phyloP scores from a whole-genome alignment of 2,888 invertebrate species.

The Merodon equestris region DNA sequence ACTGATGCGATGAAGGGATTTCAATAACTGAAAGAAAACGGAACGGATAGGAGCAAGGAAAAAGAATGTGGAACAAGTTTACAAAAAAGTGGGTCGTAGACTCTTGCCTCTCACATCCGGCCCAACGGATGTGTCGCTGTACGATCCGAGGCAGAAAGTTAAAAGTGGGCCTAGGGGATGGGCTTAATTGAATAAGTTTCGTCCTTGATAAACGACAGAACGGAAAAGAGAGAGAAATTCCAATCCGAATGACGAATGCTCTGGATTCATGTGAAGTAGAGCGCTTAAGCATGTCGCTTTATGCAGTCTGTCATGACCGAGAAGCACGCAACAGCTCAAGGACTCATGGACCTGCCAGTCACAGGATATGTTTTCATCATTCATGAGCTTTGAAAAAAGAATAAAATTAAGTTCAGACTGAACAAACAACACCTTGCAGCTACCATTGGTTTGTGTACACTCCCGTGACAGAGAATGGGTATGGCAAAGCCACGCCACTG shows the following conservation, averaged over 20 bases:
- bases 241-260: background rate
- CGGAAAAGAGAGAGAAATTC: background rate
- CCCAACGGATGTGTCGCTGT: no score
- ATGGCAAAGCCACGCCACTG: conserved; percentile 32
- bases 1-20: conserved; percentile 18
- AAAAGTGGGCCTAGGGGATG: background rate
- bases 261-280: no score
- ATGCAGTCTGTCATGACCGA: no score
- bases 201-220: conserved; percentile 25
- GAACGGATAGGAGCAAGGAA: no score
- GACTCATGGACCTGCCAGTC: no score
- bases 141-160: no score
- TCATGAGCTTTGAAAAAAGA: no score
- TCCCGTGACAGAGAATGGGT: conserved; percentile 6
- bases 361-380: no score
- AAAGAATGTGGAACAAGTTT: conserved; percentile 52
- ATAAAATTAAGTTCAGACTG: no score
- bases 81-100: conserved; percentile 49
- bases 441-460: conserved; percentile 20
- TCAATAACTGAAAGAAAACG: background rate
- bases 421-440: no score
- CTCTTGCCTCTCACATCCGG: conserved; percentile 6
- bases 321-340: background rate
- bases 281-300: no score
- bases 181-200: conserved; percentile 47